Evolutionary conservation across 2,888 invertebrate species (phyloP), one percentile per base, ranked within the genome.

Genomic region (Pammene aurita): DNA sequence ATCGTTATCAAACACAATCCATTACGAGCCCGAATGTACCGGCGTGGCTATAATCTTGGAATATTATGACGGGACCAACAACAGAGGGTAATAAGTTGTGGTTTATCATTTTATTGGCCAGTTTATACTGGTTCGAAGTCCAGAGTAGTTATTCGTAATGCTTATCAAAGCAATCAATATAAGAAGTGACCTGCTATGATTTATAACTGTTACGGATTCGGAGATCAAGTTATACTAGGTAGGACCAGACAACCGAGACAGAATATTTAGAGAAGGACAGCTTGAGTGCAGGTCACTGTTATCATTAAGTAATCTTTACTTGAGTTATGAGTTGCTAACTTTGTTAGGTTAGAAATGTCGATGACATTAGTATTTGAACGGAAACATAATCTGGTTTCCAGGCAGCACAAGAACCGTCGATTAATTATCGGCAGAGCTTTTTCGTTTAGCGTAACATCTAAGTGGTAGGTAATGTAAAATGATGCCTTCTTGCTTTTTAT

Each of bases 121-220:
- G 77, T 71, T 74, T 13, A 7, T 76, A 75, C 78, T 63, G 71
- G 75, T 72, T 72, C 26, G 46, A 56, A 66, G 73, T 73, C 74
- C 72, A 73, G 26, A 5, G 38, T 14, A 38, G 38, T 55, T 35
- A 14, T 52, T 54, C 34, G 34, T 7, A 34, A 26, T 16, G 50
- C 34, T 54, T 34, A 0, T 54, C 11, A 11, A 26, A 13, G 16
- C 4, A 50, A 54, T 13, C n/a, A 54, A 54, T 35, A n/a, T 54
- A n/a, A n/a, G 54, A 9, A 7, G 26, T 54, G 34, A n/a, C n/a
- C 13, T 34, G n/a, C 34, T n/a, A 54, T 34, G 34, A 34, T 7
- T 1, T 7, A 16, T n/a, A 54, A 16, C n/a, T 54, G 7, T 54
- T 16, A 34, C n/a, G n/a, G 7, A 34, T 54, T 26, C 34, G 7